Evolutionary conservation across 2,888 invertebrate species (phyloP), one percentile per base, ranked within the genome.

Genomic region (Invenusta paracnida): DNA sequence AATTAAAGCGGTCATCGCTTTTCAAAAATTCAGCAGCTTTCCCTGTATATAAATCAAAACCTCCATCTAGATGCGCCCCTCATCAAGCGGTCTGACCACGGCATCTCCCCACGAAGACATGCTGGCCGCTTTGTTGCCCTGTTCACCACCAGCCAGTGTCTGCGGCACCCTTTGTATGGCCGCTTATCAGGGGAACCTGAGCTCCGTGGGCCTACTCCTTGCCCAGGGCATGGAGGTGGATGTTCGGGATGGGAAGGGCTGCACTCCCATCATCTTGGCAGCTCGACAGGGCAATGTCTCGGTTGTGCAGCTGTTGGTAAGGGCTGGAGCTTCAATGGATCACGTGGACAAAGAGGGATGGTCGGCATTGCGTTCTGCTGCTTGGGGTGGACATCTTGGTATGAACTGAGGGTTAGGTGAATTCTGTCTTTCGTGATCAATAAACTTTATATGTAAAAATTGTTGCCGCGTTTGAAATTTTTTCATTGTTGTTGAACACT

Each of bases 371-470:
- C 30, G 97, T 86, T 96, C 97, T 0, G 96, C 97, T 27, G 96
- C 97, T 13, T 97, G 97, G 97, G 97, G 96, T 82, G 97, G 97
- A 0, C 97, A 97, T 89, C 95, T 86, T 28, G 86, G 86, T 86
- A n/a, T n/a, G n/a, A n/a, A n/a, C n/a, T n/a, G n/a, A n/a, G n/a
- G n/a, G n/a, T n/a, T n/a, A n/a, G n/a, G n/a, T n/a, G n/a, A n/a
- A n/a, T n/a, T n/a, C n/a, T n/a, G n/a, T n/a, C n/a, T n/a, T n/a
- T n/a, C n/a, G n/a, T n/a, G n/a, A n/a, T n/a, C n/a, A n/a, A n/a
- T n/a, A n/a, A n/a, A n/a, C n/a, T n/a, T n/a, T n/a, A n/a, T n/a
- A n/a, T n/a, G n/a, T n/a, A n/a, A n/a, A n/a, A n/a, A n/a, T n/a
- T n/a, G n/a, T n/a, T n/a, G n/a, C n/a, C n/a, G n/a, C n/a, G n/a